These are phyloP conservation scores for Porphyrio hochstetteri DNA, from an alignment of 2,113 vertebrate species.

Conservation along the genomic window DNA sequence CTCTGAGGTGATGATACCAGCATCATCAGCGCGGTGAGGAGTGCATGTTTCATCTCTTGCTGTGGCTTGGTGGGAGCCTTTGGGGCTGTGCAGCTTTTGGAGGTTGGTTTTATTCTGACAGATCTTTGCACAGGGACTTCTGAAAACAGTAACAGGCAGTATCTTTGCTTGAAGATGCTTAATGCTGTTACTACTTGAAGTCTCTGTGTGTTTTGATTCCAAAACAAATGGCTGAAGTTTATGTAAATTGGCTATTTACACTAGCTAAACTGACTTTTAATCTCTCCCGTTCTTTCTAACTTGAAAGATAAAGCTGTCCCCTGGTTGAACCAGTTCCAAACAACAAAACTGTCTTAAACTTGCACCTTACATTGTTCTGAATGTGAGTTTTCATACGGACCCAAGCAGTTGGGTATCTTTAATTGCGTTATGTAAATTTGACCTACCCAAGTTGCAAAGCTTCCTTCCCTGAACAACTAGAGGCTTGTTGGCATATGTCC, in stretches of 20 bases:
- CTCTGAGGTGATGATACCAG: neutral
- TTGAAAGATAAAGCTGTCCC: neutral
- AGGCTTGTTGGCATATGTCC: slow-evolving; percentile 54
- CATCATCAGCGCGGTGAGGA: neutral
- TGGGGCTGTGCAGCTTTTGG: neutral
- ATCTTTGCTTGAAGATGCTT: neutral
- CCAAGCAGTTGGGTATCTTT: neutral
- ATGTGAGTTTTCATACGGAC: neutral
- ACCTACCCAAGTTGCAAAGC: slow-evolving; percentile 2
- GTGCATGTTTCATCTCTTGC: fast-evolving
- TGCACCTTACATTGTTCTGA: neutral
- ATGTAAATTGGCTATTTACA: slow-evolving; percentile 22
- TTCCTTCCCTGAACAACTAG: slow-evolving; percentile 1
- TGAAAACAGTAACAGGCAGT: neutral
- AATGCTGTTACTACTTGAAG: neutral
- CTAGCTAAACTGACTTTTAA: neutral
- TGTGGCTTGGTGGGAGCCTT: neutral
- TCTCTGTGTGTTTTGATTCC: neutral
- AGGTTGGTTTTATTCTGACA: neutral
- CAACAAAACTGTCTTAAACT: neutral
- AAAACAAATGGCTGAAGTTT: neutral
- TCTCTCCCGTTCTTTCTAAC: neutral
- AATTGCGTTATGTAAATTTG: slow-evolving; percentile 34
- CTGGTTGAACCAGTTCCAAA: neutral
- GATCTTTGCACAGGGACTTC: neutral